Evolutionary conservation across 2,113 vertebrate species (phyloP).

Genomic region (Carassius gibelio): DNA sequence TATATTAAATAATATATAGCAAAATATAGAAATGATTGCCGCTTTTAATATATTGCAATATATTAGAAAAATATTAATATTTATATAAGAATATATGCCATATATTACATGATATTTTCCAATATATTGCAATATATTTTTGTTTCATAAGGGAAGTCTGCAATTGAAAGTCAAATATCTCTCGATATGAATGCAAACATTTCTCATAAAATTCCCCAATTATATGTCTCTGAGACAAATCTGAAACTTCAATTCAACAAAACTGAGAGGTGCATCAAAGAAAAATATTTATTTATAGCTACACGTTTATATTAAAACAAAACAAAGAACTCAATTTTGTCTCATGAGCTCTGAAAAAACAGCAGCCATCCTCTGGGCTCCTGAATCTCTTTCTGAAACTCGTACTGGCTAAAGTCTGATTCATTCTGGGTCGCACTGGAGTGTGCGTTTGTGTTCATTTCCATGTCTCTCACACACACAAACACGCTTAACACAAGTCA

Average conservation of each 20-base stretch:
- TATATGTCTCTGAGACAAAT: not conserved
- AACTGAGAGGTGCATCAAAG: not conserved
- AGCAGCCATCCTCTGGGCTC: not conserved
- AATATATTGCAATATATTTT: too few relatives aligned
- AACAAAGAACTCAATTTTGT: not conserved
- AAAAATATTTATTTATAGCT: not conserved
- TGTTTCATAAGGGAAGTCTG: too few relatives aligned
- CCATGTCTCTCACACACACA: slow-evolving; percentile 1
- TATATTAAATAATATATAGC: too few relatives aligned
- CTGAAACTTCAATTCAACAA: not conserved
- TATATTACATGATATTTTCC: too few relatives aligned
- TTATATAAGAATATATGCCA: too few relatives aligned
- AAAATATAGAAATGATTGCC: too few relatives aligned
- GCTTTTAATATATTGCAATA: too few relatives aligned
- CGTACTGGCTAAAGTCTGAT: not conserved
- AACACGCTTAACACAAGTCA: slow-evolving; percentile 23
- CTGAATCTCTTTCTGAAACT: not conserved
- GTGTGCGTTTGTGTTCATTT: slow-evolving; percentile 27
- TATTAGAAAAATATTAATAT: too few relatives aligned
- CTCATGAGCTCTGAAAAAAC: not conserved
- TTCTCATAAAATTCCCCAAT: not conserved
- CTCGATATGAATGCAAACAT: not conserved
- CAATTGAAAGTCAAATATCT: not conserved
- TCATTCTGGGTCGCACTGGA: not conserved
- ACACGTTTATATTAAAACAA: not conserved